Evolutionary conservation across 2,113 vertebrate genomes (phyloP), one percentile per base, ranked within the genome.

Genomic region (Xiphophorus maculatus): DNA sequence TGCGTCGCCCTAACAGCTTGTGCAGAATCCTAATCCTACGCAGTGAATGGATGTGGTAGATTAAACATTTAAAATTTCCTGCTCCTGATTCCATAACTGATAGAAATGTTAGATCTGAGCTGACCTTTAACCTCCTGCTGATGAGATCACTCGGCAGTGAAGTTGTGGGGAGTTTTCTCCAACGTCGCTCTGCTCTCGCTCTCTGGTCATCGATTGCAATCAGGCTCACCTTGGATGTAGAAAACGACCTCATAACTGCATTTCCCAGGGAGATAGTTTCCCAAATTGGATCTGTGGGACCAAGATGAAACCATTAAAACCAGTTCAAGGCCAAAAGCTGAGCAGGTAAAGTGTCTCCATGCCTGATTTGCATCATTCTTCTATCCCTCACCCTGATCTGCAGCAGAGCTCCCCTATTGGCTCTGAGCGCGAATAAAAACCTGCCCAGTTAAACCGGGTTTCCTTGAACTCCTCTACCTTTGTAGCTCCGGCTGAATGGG

Each of bases 401-500:
- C 64, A 63, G 33, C 67, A 13, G 27, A 63, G 40, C 69, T 74
- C 27, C 69, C 33, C 78, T 19, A 15, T 30, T 60, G 27, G 58
- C 60, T 69, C 58, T 35, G 67, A 7, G 14, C 54, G 35, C 42
- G 77, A 63, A 74, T 63, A 48, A 64, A 63, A 75, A 54, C 42
- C 69, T 68, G 40, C 29, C 63, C 60, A 10, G 69, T 76, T 67
- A 80, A 67, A 84, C 83, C 78, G 58, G 66, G 33, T 64, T 68
- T 65, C 79, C 77, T 80, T 77, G 37, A 84, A 82, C 75, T 48
- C 58, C 29, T 73, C 66, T 40, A 71, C 80, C 81, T 87, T 82
- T 79, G 79, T 77, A 84, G 86, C 74, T 30, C 40, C 37, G 67
- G 37, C 58, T 88, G 83, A 85, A 83, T 78, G 64, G 69, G 69